Evolutionary conservation across 2,888 invertebrate genomes (phyloP), one percentile per base, ranked within the genome.

Genomic region (Drosophila cracens): DNA sequence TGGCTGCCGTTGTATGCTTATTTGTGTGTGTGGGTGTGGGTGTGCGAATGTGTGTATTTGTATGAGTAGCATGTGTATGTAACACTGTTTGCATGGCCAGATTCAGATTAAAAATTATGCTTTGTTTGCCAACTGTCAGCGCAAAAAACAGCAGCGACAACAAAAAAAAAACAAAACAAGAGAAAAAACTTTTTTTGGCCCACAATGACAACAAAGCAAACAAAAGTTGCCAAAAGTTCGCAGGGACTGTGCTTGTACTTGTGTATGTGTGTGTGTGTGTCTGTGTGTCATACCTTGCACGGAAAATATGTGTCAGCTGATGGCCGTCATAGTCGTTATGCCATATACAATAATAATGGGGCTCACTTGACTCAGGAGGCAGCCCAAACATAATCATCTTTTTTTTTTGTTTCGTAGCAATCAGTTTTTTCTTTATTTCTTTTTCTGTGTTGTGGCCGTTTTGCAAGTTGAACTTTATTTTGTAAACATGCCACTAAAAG

Each of bases 401-500:
- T 66, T 36, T 48, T 3, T 46, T 57, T 70, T 72, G 65, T 54
- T 74, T 59, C 70, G 60, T 76, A 63, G 71, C 85, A 87, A 83
- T 86, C 85, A 87, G 79, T 76, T 79, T 86, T 83, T 81, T 78
- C 73, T 74, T 79, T 80, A 72, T 78, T 83, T 58, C 48, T 16
- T 33, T 58, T 61, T 56, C 40, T 58, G 38, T 58, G 38, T 67
- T 52, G 61, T 70, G 66, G 66, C 60, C 76, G 75, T 81, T 87
- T 82, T 77, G 77, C 83, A 82, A 87, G 76, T 74, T 77, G 83
- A 87, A 87, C 81, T 85, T 87, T 87, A 87, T 87, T 87, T 87
- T 87, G 87, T 87, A 87, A 89, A 87, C 87, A 87, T 89, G 89
- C 88, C 88, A 87, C 87, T 87, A 87, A 87, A 87, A 87, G 89